Conservation (phyloP, 2,113 vertebrate species). For the Menidia beryllina region DNA sequence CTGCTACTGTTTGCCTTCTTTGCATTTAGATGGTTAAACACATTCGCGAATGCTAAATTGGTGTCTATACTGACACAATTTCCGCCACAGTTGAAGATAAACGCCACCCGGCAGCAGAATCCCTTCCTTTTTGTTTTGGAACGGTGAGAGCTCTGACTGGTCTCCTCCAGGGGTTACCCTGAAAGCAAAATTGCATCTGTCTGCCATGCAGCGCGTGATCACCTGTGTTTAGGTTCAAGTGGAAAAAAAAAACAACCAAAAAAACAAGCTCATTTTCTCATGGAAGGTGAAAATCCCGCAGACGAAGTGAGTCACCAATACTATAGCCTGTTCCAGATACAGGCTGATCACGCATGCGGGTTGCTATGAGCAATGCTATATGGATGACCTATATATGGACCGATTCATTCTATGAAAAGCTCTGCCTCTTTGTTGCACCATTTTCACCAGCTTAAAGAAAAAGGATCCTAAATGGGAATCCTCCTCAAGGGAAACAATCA, state of each 20-base stretch:
- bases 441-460: neutral
- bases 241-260: neutral
- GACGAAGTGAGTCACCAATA: conserved; percentile 1
- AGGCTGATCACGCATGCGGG: neutral
- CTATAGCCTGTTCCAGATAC: neutral
- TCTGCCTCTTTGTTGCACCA: neutral
- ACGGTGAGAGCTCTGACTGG: neutral
- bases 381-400: neutral
- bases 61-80: neutral
- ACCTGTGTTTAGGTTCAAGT: neutral
- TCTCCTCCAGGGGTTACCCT: conserved; percentile 3
- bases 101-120: neutral
- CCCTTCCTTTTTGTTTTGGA: conserved; percentile 2
- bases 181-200: neutral
- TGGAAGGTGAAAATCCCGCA: neutral
- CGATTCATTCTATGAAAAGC: neutral
- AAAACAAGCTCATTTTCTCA: neutral
- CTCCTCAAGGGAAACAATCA: too few species aligned
- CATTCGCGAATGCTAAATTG: neutral
- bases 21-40: neutral
- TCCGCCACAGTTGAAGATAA: neutral
- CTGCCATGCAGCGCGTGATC: too few species aligned
- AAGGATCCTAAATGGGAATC: neutral
- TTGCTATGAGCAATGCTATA: neutral
- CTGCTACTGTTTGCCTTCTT: conserved; percentile 8